phyloP scores from a whole-genome alignment of 2,797 vertebrate genomes.

The Gephyroberyx darwinii region DNA sequence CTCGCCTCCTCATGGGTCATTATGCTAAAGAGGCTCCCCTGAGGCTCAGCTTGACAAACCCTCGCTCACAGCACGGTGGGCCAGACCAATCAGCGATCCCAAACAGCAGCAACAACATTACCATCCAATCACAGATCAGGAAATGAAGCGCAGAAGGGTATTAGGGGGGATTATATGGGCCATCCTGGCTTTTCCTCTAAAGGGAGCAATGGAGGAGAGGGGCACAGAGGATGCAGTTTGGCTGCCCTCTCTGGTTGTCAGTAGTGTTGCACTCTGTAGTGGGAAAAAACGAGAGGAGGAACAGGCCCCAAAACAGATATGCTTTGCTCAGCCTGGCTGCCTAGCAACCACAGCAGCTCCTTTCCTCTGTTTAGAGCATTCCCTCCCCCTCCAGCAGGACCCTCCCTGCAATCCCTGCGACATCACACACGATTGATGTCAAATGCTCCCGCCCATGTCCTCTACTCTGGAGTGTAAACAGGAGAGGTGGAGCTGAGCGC shows the following conservation, averaged over 20 bases:
- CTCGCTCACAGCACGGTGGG: conserved; percentile 59
- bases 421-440: conserved; percentile 49
- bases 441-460: conserved; percentile 44
- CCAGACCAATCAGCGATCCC: conserved; percentile 77
- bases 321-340: conserved; percentile 68
- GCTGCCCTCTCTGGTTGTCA: conserved; percentile 72
- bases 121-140: conserved; percentile 79
- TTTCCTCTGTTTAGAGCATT: conserved; percentile 57
- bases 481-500: conserved; percentile 39
- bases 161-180: conserved; percentile 84
- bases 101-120: conserved; percentile 69
- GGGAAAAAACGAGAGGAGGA: conserved; percentile 54
- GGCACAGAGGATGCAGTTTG: conserved; percentile 36
- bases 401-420: conserved; percentile 57
- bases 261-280: conserved; percentile 61
- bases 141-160: conserved; percentile 81
- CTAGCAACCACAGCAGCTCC: conserved; percentile 75
- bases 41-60: conserved; percentile 65
- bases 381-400: conserved; percentile 57
- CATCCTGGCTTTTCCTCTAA: conserved; percentile 65
- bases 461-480: conserved; percentile 53
- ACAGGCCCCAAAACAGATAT: conserved; percentile 64
- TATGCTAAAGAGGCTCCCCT: conserved; percentile 63
- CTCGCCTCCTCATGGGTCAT: conserved; percentile 71
- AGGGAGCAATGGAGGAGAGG: conserved; percentile 35